Base-by-base conservation (phyloP, 2,113 vertebrate genomes). In the Heliornis fulica region DNA sequence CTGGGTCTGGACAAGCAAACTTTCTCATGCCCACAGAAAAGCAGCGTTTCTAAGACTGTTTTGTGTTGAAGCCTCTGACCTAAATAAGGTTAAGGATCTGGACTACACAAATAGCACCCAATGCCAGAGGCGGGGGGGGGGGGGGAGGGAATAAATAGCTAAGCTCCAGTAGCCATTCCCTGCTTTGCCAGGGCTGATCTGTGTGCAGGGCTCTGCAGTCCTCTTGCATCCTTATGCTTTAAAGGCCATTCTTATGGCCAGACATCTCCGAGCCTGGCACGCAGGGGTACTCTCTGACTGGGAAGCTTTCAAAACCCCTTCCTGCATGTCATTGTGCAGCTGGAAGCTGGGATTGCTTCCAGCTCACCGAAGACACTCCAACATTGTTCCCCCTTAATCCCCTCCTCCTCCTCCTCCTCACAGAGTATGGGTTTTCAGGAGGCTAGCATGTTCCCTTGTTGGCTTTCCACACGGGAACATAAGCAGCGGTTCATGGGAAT, bases 1-100 rank as follows among this genome's bases (percentile, higher is more conserved):
- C 11, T 12, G 70, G 9, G 15, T 54, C 38, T 76, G 50, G 41
- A 32, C 28, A 31, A 79, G 63, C 53, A 77, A 71, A 14, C 66
- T 91, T 85, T 87, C 70, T 45, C 63, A 34, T 89, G 78, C 93
- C 66, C 87, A 46, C 41, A 26, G 40, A 64, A 84, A 23, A 15
- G 29, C 29, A 68, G 56, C 19, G 5, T 93, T 90, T 86, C 85
- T 89, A 23, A 21, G 83, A 70, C 69, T 71, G 45, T 34, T 88
- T 91, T 81, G 81, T 94, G 82, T 84, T 8, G 60, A 79, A 94
- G 76, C 65, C 72, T 48, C 89, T 96, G 96, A 95, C 89, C 96
- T 96, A 94, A 88, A 96, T 96, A 79, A 95, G 83, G 74, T 78
- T 89, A 83, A 81, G 89, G 78, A 84, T 96, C 74, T 54, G 86